Percentiles rank a stretch among this genome's conserved stretches.
Conservation (phyloP, 92 coral and sea anemone species). For the Micromussa lordhowensis region DNA sequence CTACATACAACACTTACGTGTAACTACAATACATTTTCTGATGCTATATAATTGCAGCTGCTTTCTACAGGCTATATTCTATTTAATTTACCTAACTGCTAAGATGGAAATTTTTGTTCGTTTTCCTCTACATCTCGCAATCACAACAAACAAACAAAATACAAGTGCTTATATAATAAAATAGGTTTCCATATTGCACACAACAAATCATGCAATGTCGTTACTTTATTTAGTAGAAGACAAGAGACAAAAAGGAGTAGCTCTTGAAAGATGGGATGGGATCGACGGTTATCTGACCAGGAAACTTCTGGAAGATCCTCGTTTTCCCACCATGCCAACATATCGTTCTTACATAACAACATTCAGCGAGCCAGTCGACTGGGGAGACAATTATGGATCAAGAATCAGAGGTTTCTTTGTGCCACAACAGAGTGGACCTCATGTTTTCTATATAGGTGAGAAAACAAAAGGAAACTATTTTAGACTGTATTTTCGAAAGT, state of each 20-base stretch:
- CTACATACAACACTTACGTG: too few species aligned
- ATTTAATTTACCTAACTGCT: too few species aligned
- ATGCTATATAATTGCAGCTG: too few species aligned
- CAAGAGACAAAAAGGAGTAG: constrained; percentile 69
- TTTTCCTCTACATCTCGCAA: too few species aligned
- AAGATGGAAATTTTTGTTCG: too few species aligned
- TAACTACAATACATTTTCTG: too few species aligned
- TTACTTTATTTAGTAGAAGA: constrained; percentile 23
- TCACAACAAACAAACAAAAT: too few species aligned
- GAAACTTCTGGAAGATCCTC: constrained; percentile 70
- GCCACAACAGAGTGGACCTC: constrained; percentile 78
- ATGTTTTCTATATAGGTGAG: constrained; percentile 79
- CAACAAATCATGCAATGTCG: background rate
- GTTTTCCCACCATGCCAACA: constrained; percentile 84
- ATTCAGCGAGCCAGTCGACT: constrained; percentile 79
- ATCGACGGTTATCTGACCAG: constrained; percentile 82
- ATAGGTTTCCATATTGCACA: background rate
- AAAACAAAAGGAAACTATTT: background rate
- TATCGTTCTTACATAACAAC: constrained; percentile 45
- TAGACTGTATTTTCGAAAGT: too few species aligned
- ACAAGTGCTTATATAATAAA: too few species aligned
- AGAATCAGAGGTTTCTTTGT: constrained; percentile 83
- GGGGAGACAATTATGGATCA: constrained; percentile 94
- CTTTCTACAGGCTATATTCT: too few species aligned
- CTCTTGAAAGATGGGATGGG: constrained; percentile 90